A percentile compares a stretch with the other conserved stretches of the same genome.
These are phyloP conservation scores for Marasmarcha lunaedactyla DNA, from an alignment of 2,888 invertebrate species.

Conservation along the genomic window DNA sequence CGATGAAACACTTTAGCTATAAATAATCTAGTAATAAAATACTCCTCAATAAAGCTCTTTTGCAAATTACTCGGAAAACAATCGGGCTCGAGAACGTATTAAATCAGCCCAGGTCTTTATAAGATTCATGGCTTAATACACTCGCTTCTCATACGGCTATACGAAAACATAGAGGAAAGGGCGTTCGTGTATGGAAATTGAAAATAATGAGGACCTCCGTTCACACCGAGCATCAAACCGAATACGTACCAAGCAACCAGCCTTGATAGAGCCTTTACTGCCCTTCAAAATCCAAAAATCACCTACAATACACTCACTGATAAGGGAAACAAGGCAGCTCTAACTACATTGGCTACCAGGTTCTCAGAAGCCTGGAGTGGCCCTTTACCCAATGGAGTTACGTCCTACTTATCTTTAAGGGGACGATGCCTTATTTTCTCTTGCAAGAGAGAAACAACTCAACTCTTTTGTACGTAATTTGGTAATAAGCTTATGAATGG, in stretches of 20 bases:
- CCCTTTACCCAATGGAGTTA: constrained; percentile 67
- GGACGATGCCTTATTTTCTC: constrained; percentile 61
- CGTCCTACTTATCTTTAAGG: constrained; percentile 66
- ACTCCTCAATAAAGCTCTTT: neutral
- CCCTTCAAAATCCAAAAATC: constrained; percentile 29
- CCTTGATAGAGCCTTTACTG: constrained; percentile 39
- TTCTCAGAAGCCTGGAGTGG: constrained; percentile 53
- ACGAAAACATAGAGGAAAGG: constrained; percentile 49
- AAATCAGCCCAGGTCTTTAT: constrained; percentile 54
- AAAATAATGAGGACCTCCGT: constrained; percentile 66
- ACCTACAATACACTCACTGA: constrained; percentile 39
- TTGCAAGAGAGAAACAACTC: constrained; percentile 45
- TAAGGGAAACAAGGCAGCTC: constrained; percentile 40
- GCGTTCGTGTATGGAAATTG: constrained; percentile 66
- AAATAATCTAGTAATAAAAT: neutral
- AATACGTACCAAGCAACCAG: constrained; percentile 45
- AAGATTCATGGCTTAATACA: constrained; percentile 65
- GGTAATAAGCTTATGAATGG: constrained; percentile 36
- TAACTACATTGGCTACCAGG: constrained; percentile 43
- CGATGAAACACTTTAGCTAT: neutral
- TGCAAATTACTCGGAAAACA: constrained; percentile 4
- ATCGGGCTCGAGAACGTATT: constrained; percentile 20
- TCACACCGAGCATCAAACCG: constrained; percentile 60
- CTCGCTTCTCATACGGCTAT: constrained; percentile 46
- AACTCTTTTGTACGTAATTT: constrained; percentile 42